Percentiles rank a stretch among this genome's conserved stretches.
Evolutionary conservation across 2,888 invertebrate genomes (phyloP).

Genomic region (Quadroppia sp.): DNA sequence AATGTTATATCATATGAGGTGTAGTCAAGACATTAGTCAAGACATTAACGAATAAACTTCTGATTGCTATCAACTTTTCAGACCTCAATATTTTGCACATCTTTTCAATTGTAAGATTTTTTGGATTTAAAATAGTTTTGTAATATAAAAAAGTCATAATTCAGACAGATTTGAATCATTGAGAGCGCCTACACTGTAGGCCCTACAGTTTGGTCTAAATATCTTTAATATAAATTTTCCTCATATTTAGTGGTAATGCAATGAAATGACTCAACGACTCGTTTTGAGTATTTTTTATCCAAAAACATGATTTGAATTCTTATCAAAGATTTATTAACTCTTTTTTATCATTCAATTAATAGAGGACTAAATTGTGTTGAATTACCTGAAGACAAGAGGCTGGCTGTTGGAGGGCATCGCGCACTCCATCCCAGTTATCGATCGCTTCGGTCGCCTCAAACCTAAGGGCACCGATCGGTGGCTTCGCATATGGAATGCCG

Average conservation of each 20-base stretch:
- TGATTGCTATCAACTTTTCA: no score
- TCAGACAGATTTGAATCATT: no score
- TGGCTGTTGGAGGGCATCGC: slow-evolving; percentile 22
- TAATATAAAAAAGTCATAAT: no score
- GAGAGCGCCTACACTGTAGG: no score
- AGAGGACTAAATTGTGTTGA: not conserved
- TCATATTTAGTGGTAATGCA: not conserved
- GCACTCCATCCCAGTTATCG: not conserved
- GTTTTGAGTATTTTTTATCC: not conserved
- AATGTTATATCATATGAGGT: no score
- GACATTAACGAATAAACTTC: no score
- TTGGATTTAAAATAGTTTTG: no score
- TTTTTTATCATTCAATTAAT: not conserved
- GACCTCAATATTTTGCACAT: no score
- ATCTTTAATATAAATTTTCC: not conserved
- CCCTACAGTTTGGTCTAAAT: not conserved
- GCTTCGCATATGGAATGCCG: not conserved
- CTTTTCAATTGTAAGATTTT: no score
- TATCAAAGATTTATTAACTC: no score
- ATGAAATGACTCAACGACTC: not conserved
- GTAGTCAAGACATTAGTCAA: no score
- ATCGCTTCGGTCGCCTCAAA: not conserved
- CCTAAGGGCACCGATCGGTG: slow-evolving; percentile 10
- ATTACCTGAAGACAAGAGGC: slow-evolving; percentile 32
- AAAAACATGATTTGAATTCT: no score